Conservation (phyloP, 2,888 invertebrate species). For the Drosophila putrida region DNA sequence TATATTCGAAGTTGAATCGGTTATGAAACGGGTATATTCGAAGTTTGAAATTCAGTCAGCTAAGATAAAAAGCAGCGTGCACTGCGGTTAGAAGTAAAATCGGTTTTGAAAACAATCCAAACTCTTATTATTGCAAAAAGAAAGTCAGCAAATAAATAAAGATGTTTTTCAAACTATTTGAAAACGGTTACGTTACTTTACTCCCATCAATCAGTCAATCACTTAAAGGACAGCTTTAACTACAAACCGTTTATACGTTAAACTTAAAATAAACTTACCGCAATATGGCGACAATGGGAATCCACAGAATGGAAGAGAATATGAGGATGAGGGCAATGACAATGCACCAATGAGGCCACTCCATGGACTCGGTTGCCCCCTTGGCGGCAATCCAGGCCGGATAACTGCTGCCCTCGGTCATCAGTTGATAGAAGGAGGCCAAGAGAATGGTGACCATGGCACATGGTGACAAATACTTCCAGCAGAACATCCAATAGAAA, state of each 20-base stretch:
- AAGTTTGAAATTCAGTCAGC: neutral
- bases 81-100: no score
- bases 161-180: no score
- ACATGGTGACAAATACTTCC: slow-evolving; percentile 96
- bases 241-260: neutral
- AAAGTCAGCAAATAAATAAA: no score
- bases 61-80: no score
- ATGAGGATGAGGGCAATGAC: slow-evolving; percentile 91
- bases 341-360: slow-evolving; percentile 96
- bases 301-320: slow-evolving; percentile 94
- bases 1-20: neutral
- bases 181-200: no score
- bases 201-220: no score
- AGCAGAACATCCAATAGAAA: slow-evolving; percentile 96
- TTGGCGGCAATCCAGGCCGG: slow-evolving; percentile 92
- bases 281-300: slow-evolving; percentile 92
- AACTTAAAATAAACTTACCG: slow-evolving; percentile 87
- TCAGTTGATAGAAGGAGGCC: slow-evolving; percentile 93
- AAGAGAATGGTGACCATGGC: slow-evolving; percentile 95
- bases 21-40: slow-evolving; percentile 1
- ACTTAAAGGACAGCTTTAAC: no score
- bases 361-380: slow-evolving; percentile 90
- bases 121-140: no score
- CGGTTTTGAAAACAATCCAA: no score
- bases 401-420: slow-evolving; percentile 93